Evolutionary conservation across 2,888 invertebrate species (phyloP).

Genomic region (Crossocerus cetratus): DNA sequence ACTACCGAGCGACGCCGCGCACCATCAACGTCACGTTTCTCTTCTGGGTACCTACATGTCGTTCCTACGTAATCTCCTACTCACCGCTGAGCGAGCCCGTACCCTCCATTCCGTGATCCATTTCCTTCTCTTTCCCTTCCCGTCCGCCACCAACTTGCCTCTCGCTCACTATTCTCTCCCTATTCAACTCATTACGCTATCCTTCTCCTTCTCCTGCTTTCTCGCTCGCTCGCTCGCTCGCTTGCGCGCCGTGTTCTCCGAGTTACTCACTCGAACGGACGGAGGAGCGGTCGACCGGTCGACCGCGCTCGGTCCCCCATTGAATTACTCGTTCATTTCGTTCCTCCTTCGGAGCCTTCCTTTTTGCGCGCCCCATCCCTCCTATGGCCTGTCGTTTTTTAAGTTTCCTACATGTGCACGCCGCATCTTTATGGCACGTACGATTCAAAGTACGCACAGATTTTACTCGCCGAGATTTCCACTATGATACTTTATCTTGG

Average conservation of each 20-base stretch:
- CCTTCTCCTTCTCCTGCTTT: constrained; percentile 20
- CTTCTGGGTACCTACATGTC: constrained; percentile 36
- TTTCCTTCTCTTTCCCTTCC: constrained; percentile 41
- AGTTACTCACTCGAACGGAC: constrained; percentile 17
- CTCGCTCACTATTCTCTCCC: constrained; percentile 7
- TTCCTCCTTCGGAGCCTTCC: constrained; percentile 11
- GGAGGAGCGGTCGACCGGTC: constrained; percentile 31
- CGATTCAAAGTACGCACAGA: no score
- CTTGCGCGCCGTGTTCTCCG: constrained; percentile 11
- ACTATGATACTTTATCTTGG: no score
- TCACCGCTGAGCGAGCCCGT: constrained; percentile 33
- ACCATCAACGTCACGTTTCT: constrained; percentile 37
- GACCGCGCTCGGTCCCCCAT: constrained; percentile 10
- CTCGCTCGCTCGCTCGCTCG: neutral
- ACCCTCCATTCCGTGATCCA: constrained; percentile 37
- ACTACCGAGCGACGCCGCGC: constrained; percentile 1
- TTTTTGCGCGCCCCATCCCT: constrained; percentile 2
- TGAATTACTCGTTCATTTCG: constrained; percentile 21
- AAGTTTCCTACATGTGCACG: no score
- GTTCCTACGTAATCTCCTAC: constrained; percentile 28
- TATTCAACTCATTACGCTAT: constrained; percentile 22
- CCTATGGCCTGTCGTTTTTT: neutral
- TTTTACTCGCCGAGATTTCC: no score
- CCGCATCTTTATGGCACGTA: no score
- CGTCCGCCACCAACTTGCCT: constrained; percentile 14